phyloP scores from a whole-genome alignment of 2,797 vertebrate species.

The Carduelis carduelis region DNA sequence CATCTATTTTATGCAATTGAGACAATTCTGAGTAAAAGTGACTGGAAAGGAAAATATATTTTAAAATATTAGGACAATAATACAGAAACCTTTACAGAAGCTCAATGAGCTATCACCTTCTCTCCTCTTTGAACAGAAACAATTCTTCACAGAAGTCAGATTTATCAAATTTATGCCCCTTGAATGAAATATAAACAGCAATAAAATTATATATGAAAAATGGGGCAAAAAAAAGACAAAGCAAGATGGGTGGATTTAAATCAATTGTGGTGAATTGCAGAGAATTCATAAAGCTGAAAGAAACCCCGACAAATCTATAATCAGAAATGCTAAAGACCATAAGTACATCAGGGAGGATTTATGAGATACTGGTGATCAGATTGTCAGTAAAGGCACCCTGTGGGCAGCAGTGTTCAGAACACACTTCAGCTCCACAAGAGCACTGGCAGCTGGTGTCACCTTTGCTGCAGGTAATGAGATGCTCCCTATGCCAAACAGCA shows the following conservation, averaged over 20 bases:
- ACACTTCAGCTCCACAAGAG: neutral
- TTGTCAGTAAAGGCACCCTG: neutral
- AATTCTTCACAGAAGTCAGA: neutral
- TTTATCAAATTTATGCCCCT: neutral
- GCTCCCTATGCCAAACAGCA: neutral
- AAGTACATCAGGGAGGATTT: neutral
- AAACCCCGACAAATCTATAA: neutral
- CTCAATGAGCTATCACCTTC: neutral
- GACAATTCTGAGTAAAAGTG: neutral
- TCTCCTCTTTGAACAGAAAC: neutral
- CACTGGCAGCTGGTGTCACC: neutral
- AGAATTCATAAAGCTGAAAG: neutral
- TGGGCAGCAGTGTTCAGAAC: neutral
- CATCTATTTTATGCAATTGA: neutral
- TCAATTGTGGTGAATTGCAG: neutral
- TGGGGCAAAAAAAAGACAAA: neutral
- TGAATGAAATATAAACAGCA: neutral
- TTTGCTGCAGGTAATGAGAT: neutral
- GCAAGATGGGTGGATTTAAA: neutral
- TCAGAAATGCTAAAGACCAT: neutral
- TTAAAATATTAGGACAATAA: neutral
- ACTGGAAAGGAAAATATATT: neutral
- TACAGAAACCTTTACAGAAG: neutral
- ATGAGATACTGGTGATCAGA: neutral
- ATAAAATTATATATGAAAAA: neutral